These are phyloP conservation scores for Ericerus pela DNA, from an alignment of 1,140 invertebrate genomes.

Conservation along the genomic window DNA sequence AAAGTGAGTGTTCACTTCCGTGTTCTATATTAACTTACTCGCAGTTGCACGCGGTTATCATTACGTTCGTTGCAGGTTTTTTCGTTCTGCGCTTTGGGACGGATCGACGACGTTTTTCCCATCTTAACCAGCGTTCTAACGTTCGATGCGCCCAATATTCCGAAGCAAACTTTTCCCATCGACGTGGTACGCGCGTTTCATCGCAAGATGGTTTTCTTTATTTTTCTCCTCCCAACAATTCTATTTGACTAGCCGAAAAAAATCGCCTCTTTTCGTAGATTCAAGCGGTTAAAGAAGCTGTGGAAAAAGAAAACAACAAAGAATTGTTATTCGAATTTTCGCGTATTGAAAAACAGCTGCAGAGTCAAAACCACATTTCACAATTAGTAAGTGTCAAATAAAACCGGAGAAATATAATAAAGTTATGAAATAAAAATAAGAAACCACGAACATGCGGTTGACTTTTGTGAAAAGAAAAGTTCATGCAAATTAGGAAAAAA, in stretches of 20 bases:
- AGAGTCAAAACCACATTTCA: slow-evolving; percentile 31
- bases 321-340: slow-evolving; percentile 32
- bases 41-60: not conserved
- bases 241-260: not conserved
- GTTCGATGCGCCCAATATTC: slow-evolving; percentile 32
- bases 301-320: slow-evolving; percentile 27
- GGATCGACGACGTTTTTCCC: slow-evolving; percentile 46
- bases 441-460: too few species aligned
- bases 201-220: too few species aligned
- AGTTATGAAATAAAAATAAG: too few species aligned
- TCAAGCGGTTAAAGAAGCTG: slow-evolving; percentile 29
- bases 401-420: not conserved
- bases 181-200: slow-evolving; percentile 37
- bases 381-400: slow-evolving; percentile 27
- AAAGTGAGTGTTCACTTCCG: slow-evolving; percentile 34
- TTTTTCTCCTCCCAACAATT: not conserved
- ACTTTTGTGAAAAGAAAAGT: too few species aligned
- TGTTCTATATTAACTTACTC: not conserved
- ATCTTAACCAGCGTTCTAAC: slow-evolving; percentile 41
- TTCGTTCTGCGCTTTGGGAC: slow-evolving; percentile 41
- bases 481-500: too few species aligned
- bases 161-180: slow-evolving; percentile 36
- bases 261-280: slow-evolving; percentile 30
- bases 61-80: slow-evolving; percentile 1
- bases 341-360: slow-evolving; percentile 31